Base-by-base conservation (phyloP, 2,797 vertebrate genomes). In the Bradypodion ventrale region DNA sequence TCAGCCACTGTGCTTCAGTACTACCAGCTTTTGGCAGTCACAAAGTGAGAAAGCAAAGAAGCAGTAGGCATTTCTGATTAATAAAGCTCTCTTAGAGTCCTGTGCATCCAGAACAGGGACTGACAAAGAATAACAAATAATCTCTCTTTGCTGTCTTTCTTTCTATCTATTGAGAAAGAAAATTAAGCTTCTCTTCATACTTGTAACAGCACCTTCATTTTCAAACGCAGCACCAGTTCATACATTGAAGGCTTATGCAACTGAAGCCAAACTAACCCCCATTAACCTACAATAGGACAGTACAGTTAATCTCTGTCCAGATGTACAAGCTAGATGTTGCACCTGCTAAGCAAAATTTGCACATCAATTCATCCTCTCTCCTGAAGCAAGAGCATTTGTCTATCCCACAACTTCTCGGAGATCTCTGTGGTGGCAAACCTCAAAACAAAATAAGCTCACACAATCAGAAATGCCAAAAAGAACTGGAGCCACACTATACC, bases 51-150 rank as follows among this genome's bases (percentile, higher is more conserved):
- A 76, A 75, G 52, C 32, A 4, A 75, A 62, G 76, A 83, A 87
- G 52, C 42, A 15, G 62, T 42, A 75, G 44, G 77, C 85, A 82
- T 70, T 75, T 80, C 72, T 69, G 63, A 83, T 80, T 63, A 80
- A 80, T 80, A 70, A 87, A 69, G 72, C 63, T 60, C 69, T 60
- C 85, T 79, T 76, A 49, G 32, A 56, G 76, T 32, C 52, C n/a
- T 77, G 60, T 87, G 82, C 72, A 75, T 80, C 76, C 65, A 87
- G 77, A 80, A 65, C n/a, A 77, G 37, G 37, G 82, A 19, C 27
- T 35, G 19, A 63, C 37, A 46, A 16, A 56, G 65, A 83, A 77
- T 42, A 82, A 82, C 56, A 78, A 82, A 70, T 60, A 42, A 52
- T 63, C 52, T 56, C n/a, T 21, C 27, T 52, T 27, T 56, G 52